Evolutionary conservation across 2,797 vertebrate genomes (phyloP), one percentile per base, ranked within the genome.

Genomic region (Netta rufina): DNA sequence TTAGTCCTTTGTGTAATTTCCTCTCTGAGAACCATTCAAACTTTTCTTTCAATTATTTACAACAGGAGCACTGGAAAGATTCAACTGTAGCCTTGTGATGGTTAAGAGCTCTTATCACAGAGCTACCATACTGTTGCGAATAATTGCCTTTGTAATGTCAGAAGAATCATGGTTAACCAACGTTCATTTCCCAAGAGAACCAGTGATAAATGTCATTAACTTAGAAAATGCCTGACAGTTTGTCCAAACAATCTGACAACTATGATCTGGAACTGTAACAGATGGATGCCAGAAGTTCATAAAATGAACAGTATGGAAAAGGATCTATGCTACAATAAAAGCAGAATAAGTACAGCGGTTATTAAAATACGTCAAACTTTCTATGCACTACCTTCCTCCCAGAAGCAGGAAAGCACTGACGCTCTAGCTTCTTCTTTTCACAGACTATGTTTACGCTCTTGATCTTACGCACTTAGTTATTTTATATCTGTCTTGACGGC

Each of bases 131-230:
- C 10, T 1, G 0, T 71, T 89, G 69, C 36, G 86, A 89, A 73
- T 78, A 93, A 93, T 76, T 94, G 74, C 47, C 61, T 81, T 67
- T 91, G 38, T 41, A 58, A 77, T 72, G 39, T 75, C 79, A 91
- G 87, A 81, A 77, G 72, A 89, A 62, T 65, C 87, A 77, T 16
- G 65, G 75, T 66, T 82, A 89, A 61, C 69, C 87, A 96, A 92
- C 0, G 0, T 56, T 92, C n/a, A 41, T 86, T 92, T 91, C 51
- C 74, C 71, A 81, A 38, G 62, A 94, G 49, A 84, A 86, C 2
- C 54, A 91, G 70, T 60, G 85, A 93, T 95, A 95, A 94, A 93
- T 49, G 54, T 85, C 72, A 81, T 73, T 84, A 87, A 65, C 80
- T 85, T 72, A n/a, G 21, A 90, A 90, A 74, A 75, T 21, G 51